Evolutionary conservation across 2,888 invertebrate genomes (phyloP).

Genomic region (Dermolepida albohirtum): DNA sequence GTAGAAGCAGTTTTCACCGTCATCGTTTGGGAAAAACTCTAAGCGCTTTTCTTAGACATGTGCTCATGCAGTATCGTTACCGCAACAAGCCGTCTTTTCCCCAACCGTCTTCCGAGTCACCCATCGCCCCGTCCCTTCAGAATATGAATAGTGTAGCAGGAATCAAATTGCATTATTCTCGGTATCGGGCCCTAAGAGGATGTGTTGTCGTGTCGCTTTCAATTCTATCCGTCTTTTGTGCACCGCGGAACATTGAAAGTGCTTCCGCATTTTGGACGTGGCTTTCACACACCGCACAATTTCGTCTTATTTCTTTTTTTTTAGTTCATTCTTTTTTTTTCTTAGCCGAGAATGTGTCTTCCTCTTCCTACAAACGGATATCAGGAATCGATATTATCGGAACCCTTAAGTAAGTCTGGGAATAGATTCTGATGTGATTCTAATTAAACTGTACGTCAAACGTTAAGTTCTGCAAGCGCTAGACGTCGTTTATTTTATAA

Average conservation of each 20-base stretch:
- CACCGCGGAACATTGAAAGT: constrained; percentile 33
- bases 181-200: constrained; percentile 48
- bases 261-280: constrained; percentile 35
- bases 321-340: constrained; percentile 12
- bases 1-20: constrained; percentile 21
- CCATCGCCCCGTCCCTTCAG: constrained; percentile 43
- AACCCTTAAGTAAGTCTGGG: not conserved
- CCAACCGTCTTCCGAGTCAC: constrained; percentile 4
- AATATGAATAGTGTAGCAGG: constrained; percentile 49
- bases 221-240: constrained; percentile 46
- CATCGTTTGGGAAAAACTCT: constrained; percentile 25
- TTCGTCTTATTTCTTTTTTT: constrained; percentile 16
- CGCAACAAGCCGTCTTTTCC: constrained; percentile 4
- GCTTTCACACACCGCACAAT: constrained; percentile 20
- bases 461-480: not conserved
- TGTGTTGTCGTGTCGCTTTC: constrained; percentile 48
- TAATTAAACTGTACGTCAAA: not conserved
- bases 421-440: constrained; percentile 2
- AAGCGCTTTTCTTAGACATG: constrained; percentile 29
- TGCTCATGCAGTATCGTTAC: constrained; percentile 6
- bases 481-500: not conserved
- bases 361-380: constrained; percentile 6
- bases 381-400: constrained; percentile 31
- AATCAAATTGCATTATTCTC: constrained; percentile 53
- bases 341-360: constrained; percentile 2